Evolutionary conservation across 2,113 vertebrate species (phyloP), one percentile per base, ranked within the genome.

Genomic region (Ameiurus melas): DNA sequence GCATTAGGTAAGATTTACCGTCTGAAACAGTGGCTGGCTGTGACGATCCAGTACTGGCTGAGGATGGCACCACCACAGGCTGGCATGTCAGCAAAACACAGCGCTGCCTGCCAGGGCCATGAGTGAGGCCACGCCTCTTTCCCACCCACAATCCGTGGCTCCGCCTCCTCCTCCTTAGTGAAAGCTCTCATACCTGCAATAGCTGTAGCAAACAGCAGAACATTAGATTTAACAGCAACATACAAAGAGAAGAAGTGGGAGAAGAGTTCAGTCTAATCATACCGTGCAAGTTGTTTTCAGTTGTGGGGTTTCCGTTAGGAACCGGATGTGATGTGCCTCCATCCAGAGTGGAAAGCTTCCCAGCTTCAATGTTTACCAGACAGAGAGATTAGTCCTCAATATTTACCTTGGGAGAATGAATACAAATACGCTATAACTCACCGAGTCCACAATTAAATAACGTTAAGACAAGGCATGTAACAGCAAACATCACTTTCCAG

Each of bases 101-200:
- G 91, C 1, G 90, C 91, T 2, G 94, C 94, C 88, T 95, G 94
- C 95, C 95, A 95, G 0, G 94, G 95, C 95, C 95, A 95, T 0
- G 94, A 95, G 90, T 95, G 90, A 7, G 93, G 86, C 92, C 91
- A 93, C 27, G 95, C 93, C 91, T 95, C 95, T 57, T 91, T 87
- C 0, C 95, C 95, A 17, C 95, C 95, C 0, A 95, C 91, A 88
- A 95, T 94, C 85, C 95, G 80, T 30, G 81, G 75, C 92, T 93
- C 86, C 3, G 10, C 2, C 8, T 90, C 87, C 83, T 85, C 79
- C 0, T 93, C 88, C 0, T 53, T 83, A 4, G 1, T n/a, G 89
- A 95, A 95, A 75, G 71, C 1, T 6, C 95, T 93, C 0, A 89
- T 1, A 2, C 95, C 95, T 0, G 94, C 91, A 51, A 93, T 51